Percentiles rank a stretch among this genome's conserved stretches.
Evolutionary conservation across 1,140 invertebrate species (phyloP).

Genomic region (Ephestia elutella): DNA sequence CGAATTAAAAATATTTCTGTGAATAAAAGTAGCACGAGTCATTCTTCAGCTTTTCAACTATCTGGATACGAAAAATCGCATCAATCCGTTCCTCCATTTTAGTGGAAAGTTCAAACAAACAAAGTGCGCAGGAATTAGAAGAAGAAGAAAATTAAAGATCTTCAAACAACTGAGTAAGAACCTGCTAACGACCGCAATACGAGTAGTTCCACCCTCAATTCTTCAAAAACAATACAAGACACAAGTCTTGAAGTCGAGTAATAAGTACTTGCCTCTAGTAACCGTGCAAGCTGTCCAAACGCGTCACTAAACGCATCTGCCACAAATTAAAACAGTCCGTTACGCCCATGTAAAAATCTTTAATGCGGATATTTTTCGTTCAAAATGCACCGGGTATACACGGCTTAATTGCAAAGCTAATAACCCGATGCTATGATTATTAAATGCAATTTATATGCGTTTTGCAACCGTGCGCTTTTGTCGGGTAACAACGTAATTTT

Average conservation of each 20-base stretch:
- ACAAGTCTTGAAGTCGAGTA: neutral
- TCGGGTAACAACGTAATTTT: neutral
- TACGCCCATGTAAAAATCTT: constrained; percentile 40
- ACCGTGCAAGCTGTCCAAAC: constrained; percentile 23
- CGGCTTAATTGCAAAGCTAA: constrained; percentile 32
- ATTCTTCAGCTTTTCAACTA: no score
- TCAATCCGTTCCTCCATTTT: no score
- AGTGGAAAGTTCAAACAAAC: no score
- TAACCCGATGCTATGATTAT: constrained; percentile 7
- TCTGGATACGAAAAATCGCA: no score
- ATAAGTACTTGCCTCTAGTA: neutral
- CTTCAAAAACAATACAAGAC: no score
- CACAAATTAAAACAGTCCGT: constrained; percentile 37
- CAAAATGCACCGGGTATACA: constrained; percentile 33
- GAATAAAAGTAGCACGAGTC: no score
- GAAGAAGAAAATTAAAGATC: no score
- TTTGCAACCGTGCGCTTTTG: constrained; percentile 3
- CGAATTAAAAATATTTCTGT: no score
- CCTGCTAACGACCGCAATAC: no score
- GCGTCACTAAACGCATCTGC: constrained; percentile 34
- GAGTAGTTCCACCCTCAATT: no score
- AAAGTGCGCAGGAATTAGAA: no score
- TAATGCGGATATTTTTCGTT: constrained; percentile 39
- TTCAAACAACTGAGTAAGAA: no score
- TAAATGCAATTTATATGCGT: constrained; percentile 6